These are phyloP conservation scores for Bembecia ichneumoniformis DNA, from an alignment of 2,888 invertebrate species.

Conservation along the genomic window DNA sequence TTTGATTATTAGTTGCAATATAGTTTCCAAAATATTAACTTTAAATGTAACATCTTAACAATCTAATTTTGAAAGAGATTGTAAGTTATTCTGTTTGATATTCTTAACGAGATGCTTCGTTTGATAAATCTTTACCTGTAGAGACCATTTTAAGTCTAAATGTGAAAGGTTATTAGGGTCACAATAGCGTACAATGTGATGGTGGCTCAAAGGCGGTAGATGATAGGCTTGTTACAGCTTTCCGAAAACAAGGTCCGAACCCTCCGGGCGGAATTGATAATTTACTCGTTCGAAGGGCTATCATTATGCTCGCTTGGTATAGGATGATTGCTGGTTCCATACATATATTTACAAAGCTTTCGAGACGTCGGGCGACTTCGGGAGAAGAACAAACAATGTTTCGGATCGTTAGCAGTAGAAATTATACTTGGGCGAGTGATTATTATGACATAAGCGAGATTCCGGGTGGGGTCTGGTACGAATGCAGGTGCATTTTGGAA, in stretches of 20 bases:
- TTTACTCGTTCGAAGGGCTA: slow-evolving; percentile 68
- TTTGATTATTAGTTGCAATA: no score
- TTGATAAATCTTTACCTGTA: slow-evolving; percentile 2
- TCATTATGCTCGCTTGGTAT: slow-evolving; percentile 60
- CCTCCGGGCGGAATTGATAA: slow-evolving; percentile 70
- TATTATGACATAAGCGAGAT: slow-evolving; percentile 49
- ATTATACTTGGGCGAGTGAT: slow-evolving; percentile 45
- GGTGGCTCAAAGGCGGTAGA: slow-evolving; percentile 34
- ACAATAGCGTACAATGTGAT: slow-evolving; percentile 22
- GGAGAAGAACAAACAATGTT: slow-evolving; percentile 69
- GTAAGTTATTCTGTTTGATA: slow-evolving; percentile 19
- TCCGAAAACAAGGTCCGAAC: slow-evolving; percentile 55
- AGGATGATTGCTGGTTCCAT: slow-evolving; percentile 62
- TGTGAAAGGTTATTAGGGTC: slow-evolving; percentile 18
- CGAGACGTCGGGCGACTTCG: slow-evolving; percentile 38
- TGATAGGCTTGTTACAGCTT: slow-evolving; percentile 57
- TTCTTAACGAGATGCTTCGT: slow-evolving; percentile 10
- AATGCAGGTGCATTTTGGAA: slow-evolving; percentile 20
- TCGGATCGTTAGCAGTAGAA: slow-evolving; percentile 63
- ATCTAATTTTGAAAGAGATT: slow-evolving; percentile 22
- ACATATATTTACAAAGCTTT: slow-evolving; percentile 45
- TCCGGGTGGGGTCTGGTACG: slow-evolving; percentile 1
- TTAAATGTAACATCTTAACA: slow-evolving; percentile 13
- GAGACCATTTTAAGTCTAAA: slow-evolving; percentile 21
- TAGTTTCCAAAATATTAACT: no score